phyloP scores from a whole-genome alignment of 1,140 invertebrate genomes.

The Odontomachus brunneus region DNA sequence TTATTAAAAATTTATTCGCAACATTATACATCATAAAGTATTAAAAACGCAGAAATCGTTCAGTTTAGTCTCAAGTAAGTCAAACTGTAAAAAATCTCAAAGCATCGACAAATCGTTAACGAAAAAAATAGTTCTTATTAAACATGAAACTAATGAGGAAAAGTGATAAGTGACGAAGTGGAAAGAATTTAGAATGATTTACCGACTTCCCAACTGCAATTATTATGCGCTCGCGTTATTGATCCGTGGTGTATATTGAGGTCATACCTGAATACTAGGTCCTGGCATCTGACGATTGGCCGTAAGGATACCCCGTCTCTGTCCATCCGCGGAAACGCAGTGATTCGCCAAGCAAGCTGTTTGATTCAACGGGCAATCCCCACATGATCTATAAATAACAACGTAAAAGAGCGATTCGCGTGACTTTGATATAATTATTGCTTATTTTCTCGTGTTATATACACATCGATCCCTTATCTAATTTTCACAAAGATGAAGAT shows the following conservation, averaged over 20 bases:
- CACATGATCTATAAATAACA: conserved; percentile 85
- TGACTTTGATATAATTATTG: too few species aligned
- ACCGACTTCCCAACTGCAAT: background rate
- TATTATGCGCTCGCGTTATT: conserved; percentile 33
- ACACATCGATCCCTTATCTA: too few species aligned
- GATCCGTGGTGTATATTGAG: conserved; percentile 33
- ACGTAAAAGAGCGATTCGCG: background rate
- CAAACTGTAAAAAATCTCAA: too few species aligned
- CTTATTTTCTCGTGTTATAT: too few species aligned
- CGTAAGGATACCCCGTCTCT: conserved; percentile 89
- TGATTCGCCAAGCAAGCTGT: conserved; percentile 87
- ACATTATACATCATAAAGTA: background rate
- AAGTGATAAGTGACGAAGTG: background rate
- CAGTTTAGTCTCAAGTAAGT: background rate
- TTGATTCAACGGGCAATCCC: conserved; percentile 88
- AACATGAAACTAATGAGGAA: background rate
- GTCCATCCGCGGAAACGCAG: conserved; percentile 90
- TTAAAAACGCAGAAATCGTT: background rate
- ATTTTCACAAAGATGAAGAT: too few species aligned
- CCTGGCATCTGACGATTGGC: conserved; percentile 94
- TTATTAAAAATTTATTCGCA: background rate
- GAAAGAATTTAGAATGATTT: background rate
- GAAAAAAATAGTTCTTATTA: background rate
- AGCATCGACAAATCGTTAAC: too few species aligned
- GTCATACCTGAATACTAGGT: conserved; percentile 90